These are phyloP conservation scores for Lytechinus pictus DNA, from an alignment of 35 echinoderm and acorn worm species.

Conservation along the genomic window DNA sequence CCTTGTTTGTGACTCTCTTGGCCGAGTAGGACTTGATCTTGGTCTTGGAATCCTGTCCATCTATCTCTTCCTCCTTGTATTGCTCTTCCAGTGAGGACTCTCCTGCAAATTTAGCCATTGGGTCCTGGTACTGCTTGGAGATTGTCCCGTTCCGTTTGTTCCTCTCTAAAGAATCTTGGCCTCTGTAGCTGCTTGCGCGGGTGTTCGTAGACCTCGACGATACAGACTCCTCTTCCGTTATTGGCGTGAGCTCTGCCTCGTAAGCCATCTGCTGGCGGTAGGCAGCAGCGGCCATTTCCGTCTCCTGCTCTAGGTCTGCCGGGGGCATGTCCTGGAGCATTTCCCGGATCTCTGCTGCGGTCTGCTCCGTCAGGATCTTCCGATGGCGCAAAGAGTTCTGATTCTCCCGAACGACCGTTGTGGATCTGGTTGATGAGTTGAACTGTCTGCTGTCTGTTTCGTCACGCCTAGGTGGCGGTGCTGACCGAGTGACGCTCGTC, in stretches of 20 bases:
- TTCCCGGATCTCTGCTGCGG: conserved; percentile 75
- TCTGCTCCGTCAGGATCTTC: conserved; percentile 68
- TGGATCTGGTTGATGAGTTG: background rate
- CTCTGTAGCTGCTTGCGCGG: background rate
- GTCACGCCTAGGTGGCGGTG: background rate
- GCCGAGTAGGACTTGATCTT: conserved; percentile 46
- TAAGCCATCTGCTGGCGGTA: conserved; percentile 66
- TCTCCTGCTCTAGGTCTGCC: background rate
- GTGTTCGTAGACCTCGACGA: conserved; percentile 36
- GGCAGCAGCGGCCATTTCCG: conserved; percentile 20
- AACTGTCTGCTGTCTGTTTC: background rate
- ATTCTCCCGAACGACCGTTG: background rate
- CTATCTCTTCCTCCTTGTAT: conserved; percentile 26
- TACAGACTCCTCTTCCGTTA: conserved; percentile 25
- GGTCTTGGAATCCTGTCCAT: conserved; percentile 48
- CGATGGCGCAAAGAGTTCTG: conserved; percentile 3
- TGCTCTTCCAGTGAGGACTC: conserved; percentile 57
- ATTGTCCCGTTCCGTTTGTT: conserved; percentile 34
- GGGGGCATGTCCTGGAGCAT: conserved; percentile 63
- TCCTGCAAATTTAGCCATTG: conserved; percentile 62
- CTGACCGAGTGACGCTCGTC: background rate
- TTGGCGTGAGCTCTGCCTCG: conserved; percentile 24
- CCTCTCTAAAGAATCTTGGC: conserved; percentile 11
- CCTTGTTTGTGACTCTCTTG: conserved; percentile 49
- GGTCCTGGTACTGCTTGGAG: conserved; percentile 53